These are phyloP conservation scores for Sylvicapra grimmia DNA, from an alignment of 2,113 vertebrate species.

Conservation along the genomic window DNA sequence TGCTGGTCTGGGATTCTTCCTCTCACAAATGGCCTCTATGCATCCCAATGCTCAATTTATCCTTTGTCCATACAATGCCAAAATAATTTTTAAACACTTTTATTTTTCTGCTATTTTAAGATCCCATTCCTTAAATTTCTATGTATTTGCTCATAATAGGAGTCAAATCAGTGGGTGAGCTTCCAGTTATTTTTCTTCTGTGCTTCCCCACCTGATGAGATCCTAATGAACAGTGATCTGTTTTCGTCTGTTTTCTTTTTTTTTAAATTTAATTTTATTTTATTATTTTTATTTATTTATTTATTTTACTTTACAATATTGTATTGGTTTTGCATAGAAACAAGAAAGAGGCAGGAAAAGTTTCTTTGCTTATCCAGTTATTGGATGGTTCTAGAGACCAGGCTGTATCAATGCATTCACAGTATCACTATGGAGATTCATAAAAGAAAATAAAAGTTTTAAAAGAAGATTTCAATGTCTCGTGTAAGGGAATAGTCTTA, in stretches of 20 bases:
- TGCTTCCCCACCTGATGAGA: background rate
- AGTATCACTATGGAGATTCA: background rate
- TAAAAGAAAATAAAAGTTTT: background rate
- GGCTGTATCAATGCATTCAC: background rate
- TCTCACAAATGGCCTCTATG: background rate
- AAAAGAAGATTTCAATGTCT: background rate
- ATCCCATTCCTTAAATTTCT: background rate
- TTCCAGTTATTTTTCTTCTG: slow-evolving; percentile 11
- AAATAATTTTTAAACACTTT: background rate
- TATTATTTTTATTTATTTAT: too few species aligned
- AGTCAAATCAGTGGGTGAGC: background rate
- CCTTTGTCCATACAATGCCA: background rate
- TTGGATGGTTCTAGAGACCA: background rate
- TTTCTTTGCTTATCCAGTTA: background rate
- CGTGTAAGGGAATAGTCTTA: background rate
- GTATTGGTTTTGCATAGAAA: background rate
- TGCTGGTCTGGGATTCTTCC: background rate
- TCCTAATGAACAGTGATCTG: background rate
- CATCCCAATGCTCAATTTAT: background rate
- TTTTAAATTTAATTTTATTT: too few species aligned
- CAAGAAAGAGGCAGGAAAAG: background rate
- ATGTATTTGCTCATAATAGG: background rate
- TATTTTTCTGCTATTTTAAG: background rate
- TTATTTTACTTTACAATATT: too few species aligned
- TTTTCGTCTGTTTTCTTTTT: background rate